phyloP scores from a whole-genome alignment of 2,113 vertebrate species.

The Canis aureus region DNA sequence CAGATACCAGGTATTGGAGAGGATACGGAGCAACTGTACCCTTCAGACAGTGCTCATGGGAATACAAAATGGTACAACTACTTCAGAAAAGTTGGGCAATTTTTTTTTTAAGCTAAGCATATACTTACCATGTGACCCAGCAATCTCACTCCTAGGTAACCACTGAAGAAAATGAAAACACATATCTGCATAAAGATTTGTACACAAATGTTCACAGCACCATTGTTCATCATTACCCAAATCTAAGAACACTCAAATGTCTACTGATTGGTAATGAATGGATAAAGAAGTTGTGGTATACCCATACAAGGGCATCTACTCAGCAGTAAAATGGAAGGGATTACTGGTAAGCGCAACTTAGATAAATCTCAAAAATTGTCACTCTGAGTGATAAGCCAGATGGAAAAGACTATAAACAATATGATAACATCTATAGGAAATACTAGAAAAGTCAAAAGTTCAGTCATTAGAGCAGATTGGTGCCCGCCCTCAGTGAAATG shows the following conservation, averaged over 20 bases:
- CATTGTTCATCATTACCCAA: neutral
- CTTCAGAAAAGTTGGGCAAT: constrained; percentile 26
- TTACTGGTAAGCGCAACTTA: neutral
- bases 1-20: neutral
- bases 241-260: neutral
- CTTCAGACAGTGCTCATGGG: neutral
- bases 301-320: neutral
- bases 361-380: constrained; percentile 23
- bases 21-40: neutral
- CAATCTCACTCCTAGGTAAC: neutral
- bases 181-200: constrained; percentile 32
- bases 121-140: neutral
- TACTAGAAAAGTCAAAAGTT: constrained; percentile 20
- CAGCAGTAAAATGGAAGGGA: neutral
- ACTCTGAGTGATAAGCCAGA: constrained; percentile 34
- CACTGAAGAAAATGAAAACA: constrained; percentile 47
- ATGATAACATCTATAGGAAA: constrained; percentile 25
- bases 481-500: neutral
- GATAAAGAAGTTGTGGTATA: constrained; percentile 26
- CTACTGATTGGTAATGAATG: neutral
- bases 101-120: constrained; percentile 45
- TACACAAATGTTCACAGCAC: constrained; percentile 11
- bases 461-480: neutral
- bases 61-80: constrained; percentile 30
- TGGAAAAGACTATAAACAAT: neutral